Conservation (phyloP, 23 tunicate species). For the Ascidia mentula region DNA sequence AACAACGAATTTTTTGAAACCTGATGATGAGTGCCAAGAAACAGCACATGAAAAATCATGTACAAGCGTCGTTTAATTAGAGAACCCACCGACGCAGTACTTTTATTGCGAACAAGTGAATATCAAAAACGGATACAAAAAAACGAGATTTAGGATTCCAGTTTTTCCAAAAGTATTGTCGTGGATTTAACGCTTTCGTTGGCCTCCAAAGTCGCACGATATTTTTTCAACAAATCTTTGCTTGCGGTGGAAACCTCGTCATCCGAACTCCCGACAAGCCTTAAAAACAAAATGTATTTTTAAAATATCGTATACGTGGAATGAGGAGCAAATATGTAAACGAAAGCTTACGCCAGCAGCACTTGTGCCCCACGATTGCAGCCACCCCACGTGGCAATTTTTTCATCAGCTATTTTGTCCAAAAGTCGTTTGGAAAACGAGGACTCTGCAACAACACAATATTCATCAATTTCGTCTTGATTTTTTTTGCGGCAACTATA, state of each 20-base stretch:
- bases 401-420: constrained; percentile 28
- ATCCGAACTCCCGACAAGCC: constrained; percentile 44
- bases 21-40: too few species aligned
- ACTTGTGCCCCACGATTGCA: constrained; percentile 85
- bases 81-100: too few species aligned
- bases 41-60: too few species aligned
- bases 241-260: constrained; percentile 34
- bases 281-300: constrained; percentile 16
- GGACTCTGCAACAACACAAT: constrained; percentile 14
- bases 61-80: too few species aligned
- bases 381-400: constrained; percentile 51
- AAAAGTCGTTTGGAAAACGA: constrained; percentile 33
- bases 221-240: constrained; percentile 22
- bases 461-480: too few species aligned
- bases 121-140: background rate
- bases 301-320: background rate
- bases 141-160: background rate
- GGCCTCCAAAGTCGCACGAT: constrained; percentile 9
- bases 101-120: too few species aligned
- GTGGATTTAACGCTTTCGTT: constrained; percentile 46
- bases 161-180: constrained; percentile 48
- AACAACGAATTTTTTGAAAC: too few species aligned
- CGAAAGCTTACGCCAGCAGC: constrained; percentile 51
- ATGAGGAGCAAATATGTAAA: background rate
- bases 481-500: too few species aligned